Percentiles rank a stretch among this genome's conserved stretches.
Evolutionary conservation across 2,888 invertebrate species (phyloP).

Genomic region (Heliconius ethilla): DNA sequence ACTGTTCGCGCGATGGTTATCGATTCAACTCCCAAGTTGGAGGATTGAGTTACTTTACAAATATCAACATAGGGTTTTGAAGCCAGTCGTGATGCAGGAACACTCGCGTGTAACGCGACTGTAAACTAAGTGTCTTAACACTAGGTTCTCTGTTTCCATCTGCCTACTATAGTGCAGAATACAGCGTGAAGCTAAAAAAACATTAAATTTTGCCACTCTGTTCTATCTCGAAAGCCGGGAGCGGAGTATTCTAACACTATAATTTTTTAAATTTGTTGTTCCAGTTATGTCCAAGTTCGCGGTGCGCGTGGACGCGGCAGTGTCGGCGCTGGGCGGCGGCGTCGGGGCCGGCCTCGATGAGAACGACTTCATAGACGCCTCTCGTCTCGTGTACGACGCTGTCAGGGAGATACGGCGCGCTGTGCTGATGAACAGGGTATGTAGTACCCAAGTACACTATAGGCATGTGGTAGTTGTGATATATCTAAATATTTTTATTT

Average conservation of each 20-base stretch:
- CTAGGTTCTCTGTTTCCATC: too few relatives aligned
- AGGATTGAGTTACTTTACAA: too few relatives aligned
- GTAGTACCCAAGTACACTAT: not conserved
- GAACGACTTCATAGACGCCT: conserved; percentile 99
- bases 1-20: too few relatives aligned
- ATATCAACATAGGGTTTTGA: too few relatives aligned
- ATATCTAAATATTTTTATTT: not conserved
- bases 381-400: conserved; percentile 97
- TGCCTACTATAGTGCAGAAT: too few relatives aligned
- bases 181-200: too few relatives aligned
- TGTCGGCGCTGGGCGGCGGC: conserved; percentile 92
- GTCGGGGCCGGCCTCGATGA: conserved; percentile 92
- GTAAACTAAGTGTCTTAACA: too few relatives aligned
- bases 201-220: too few relatives aligned
- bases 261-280: conserved; percentile 27
- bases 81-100: too few relatives aligned
- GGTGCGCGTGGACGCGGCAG: conserved; percentile 95
- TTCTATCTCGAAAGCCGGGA: too few relatives aligned
- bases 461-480: not conserved
- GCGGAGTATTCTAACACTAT: not conserved
- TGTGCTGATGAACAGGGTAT: conserved; percentile 97
- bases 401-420: conserved; percentile 97
- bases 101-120: too few relatives aligned
- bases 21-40: too few relatives aligned
- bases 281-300: conserved; percentile 98